Evolutionary conservation across 2,888 invertebrate species (phyloP).

Genomic region (Liodrosophila aerea): DNA sequence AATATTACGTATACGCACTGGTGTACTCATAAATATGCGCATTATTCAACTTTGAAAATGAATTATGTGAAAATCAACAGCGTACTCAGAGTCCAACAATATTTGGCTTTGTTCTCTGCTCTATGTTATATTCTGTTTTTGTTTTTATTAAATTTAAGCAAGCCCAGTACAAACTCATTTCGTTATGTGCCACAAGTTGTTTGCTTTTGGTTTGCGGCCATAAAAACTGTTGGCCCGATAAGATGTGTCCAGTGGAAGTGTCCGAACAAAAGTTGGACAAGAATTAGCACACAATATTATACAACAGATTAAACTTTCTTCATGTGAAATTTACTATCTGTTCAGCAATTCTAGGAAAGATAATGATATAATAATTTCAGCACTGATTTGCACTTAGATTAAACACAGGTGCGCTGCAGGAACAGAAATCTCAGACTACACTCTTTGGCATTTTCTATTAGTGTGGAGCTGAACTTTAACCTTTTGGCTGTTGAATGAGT

Average conservation of each 20-base stretch:
- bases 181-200: slow-evolving; percentile 48
- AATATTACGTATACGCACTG: slow-evolving; percentile 50
- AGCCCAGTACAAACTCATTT: slow-evolving; percentile 11
- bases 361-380: slow-evolving; percentile 5
- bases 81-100: slow-evolving; percentile 4
- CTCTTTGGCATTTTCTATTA: slow-evolving; percentile 3
- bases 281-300: slow-evolving; percentile 7
- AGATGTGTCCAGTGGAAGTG: slow-evolving; percentile 30
- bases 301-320: slow-evolving; percentile 32
- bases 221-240: slow-evolving; percentile 36
- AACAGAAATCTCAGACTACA: neutral
- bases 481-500: slow-evolving; percentile 3
- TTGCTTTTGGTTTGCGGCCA: slow-evolving; percentile 24
- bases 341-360: slow-evolving; percentile 7
- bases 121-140: neutral
- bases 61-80: slow-evolving; percentile 27
- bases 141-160: slow-evolving; percentile 28
- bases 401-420: neutral
- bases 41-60: slow-evolving; percentile 51
- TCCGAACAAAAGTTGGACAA: slow-evolving; percentile 19
- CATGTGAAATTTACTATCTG: neutral
- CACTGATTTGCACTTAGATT: slow-evolving; percentile 6
- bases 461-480: slow-evolving; percentile 7
- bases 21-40: slow-evolving; percentile 54
- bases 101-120: neutral